A percentile compares a stretch with the other conserved stretches of the same genome.
Conservation (phyloP, 2,888 invertebrate genomes). For the Leucoptera coffeella region DNA sequence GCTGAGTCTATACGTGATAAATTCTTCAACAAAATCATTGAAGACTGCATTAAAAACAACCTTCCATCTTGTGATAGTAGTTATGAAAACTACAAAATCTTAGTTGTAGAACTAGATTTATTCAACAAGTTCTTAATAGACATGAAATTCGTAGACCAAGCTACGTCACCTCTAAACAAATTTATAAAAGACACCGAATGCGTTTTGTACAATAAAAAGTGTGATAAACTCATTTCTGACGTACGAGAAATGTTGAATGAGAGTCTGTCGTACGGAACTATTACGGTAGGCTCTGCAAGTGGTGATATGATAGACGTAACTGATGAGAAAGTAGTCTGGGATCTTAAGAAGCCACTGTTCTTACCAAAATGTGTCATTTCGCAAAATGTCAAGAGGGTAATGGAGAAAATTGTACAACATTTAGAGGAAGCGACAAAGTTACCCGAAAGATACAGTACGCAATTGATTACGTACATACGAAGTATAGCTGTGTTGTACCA, state of each 20-base stretch:
- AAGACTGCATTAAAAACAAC: conserved; percentile 33
- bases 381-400: conserved; percentile 27
- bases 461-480: conserved; percentile 27
- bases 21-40: conserved; percentile 37
- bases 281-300: conserved; percentile 20
- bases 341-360: conserved; percentile 27
- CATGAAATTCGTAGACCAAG: conserved; percentile 29
- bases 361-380: conserved; percentile 38
- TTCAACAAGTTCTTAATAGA: conserved; percentile 42
- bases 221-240: conserved; percentile 32
- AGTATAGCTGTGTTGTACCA: conserved; percentile 42
- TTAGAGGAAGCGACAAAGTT: conserved; percentile 30
- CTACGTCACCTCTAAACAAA: conserved; percentile 30
- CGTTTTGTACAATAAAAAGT: conserved; percentile 38
- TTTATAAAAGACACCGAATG: conserved; percentile 36
- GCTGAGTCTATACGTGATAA: conserved; percentile 26
- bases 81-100: conserved; percentile 29
- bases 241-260: conserved; percentile 23
- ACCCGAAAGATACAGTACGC: conserved; percentile 25
- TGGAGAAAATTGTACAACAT: conserved; percentile 28
- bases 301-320: conserved; percentile 19
- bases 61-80: conserved; percentile 33
- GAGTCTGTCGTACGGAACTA: conserved; percentile 26
- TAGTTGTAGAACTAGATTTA: conserved; percentile 30
- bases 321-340: conserved; percentile 16